phyloP scores from a whole-genome alignment of 1,140 invertebrate species.

The Drosophila punjabiensis region DNA sequence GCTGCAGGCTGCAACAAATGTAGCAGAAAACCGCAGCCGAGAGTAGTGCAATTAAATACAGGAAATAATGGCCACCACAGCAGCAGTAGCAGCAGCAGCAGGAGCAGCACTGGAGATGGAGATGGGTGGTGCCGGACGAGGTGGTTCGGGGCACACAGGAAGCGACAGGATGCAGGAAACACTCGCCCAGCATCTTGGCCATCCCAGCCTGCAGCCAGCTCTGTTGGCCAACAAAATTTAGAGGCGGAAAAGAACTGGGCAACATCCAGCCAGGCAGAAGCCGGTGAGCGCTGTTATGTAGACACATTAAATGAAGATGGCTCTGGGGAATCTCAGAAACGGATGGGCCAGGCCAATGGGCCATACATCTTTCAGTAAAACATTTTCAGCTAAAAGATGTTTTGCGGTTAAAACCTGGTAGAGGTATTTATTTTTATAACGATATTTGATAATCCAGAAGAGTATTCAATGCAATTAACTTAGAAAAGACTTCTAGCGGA shows the following conservation, averaged over 20 bases:
- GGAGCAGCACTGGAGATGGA: not conserved
- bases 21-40: conserved; percentile 82
- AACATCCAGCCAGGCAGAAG: conserved; percentile 32
- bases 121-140: not conserved
- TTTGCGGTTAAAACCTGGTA: not conserved
- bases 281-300: conserved; percentile 41
- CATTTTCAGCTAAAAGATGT: not conserved
- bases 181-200: conserved; percentile 53
- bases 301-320: conserved; percentile 43
- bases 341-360: conserved; percentile 21
- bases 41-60: conserved; percentile 83
- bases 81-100: conserved; percentile 38
- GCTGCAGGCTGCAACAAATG: conserved; percentile 75
- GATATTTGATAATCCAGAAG: not conserved
- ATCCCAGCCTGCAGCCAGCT: conserved; percentile 8
- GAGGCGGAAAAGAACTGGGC: conserved; percentile 43
- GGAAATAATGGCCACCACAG: conserved; percentile 81
- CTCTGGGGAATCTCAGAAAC: conserved; percentile 36
- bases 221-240: conserved; percentile 47
- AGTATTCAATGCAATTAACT: too few species aligned
- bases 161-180: conserved; percentile 55
- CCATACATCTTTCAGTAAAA: conserved; percentile 28
- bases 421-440: not conserved
- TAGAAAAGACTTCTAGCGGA: not conserved
- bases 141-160: conserved; percentile 48